These are phyloP conservation scores for Pectinophora gossypiella DNA, from an alignment of 1,140 invertebrate species.

Conservation along the genomic window DNA sequence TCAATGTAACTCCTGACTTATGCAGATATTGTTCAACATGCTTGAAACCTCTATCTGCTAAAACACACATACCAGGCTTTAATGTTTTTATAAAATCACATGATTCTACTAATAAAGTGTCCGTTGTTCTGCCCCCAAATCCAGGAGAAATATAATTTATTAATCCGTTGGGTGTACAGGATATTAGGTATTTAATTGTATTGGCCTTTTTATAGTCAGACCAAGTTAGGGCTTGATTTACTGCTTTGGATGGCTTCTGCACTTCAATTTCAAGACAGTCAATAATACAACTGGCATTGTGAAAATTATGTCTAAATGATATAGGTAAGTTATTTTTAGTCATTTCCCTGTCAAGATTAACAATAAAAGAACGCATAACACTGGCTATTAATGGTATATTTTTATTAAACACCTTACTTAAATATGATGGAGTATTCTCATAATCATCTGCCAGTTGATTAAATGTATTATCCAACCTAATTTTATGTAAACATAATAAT, in stretches of 20 bases:
- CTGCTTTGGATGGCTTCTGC: conserved; percentile 9
- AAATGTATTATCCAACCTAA: conserved; percentile 7
- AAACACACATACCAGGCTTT: background rate
- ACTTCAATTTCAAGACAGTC: conserved; percentile 10
- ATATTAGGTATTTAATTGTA: conserved; percentile 50
- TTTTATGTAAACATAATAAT: conserved; percentile 10
- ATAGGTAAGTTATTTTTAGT: conserved; percentile 8
- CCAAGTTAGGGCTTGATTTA: conserved; percentile 19
- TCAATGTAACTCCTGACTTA: conserved; percentile 8
- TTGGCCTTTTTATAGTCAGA: conserved; percentile 49
- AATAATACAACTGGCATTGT: conserved; percentile 10
- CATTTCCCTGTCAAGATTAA: conserved; percentile 1
- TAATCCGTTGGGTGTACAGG: conserved; percentile 45
- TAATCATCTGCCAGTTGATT: background rate
- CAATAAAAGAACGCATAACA: conserved; percentile 6
- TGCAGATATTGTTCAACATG: conserved; percentile 11
- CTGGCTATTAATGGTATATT: conserved; percentile 9
- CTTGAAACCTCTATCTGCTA: conserved; percentile 16
- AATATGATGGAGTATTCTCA: background rate
- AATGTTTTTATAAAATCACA: conserved; percentile 4
- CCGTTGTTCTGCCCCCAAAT: conserved; percentile 44
- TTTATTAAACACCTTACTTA: conserved; percentile 4
- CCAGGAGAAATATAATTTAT: conserved; percentile 56
- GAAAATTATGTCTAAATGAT: conserved; percentile 9
- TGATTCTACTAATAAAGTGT: conserved; percentile 7